Evolutionary conservation across 2,797 vertebrate species (phyloP).

Genomic region (Urocyon cinereoargenteus): DNA sequence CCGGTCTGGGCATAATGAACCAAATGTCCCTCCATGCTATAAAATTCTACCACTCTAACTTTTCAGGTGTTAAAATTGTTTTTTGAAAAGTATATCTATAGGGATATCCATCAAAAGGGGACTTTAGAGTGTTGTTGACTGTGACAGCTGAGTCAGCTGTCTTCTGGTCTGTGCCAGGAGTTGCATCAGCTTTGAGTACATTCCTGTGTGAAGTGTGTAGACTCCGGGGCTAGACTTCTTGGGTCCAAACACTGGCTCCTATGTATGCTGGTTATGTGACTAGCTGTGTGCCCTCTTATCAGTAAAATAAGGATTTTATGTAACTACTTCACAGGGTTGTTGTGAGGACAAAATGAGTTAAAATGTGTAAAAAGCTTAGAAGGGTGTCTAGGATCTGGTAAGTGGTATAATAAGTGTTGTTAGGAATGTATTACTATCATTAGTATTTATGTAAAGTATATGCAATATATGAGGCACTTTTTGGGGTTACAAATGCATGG

Average conservation of each 20-base stretch:
- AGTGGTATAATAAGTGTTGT: background rate
- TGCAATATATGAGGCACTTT: background rate
- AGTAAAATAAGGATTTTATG: background rate
- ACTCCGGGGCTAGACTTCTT: background rate
- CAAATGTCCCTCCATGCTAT: background rate
- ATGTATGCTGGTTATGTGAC: background rate
- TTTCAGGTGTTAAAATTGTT: background rate
- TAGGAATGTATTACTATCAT: background rate
- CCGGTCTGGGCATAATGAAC: background rate
- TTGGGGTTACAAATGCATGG: background rate
- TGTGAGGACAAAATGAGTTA: background rate
- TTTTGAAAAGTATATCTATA: background rate
- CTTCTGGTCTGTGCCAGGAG: background rate
- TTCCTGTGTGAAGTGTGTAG: background rate
- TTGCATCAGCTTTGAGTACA: background rate
- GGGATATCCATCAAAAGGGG: background rate
- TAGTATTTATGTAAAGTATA: background rate
- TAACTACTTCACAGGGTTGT: background rate
- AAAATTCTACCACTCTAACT: background rate
- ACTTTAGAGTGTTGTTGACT: background rate
- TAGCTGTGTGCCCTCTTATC: background rate
- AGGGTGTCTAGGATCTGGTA: background rate
- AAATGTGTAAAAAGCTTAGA: background rate
- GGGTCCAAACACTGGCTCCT: background rate
- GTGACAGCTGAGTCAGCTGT: rapidly evolving